Evolutionary conservation across 37 sponge, comb jelly and placozoan genomes (phyloP), one percentile per base, ranked within the genome.

Genomic region (Spongia lamella): DNA sequence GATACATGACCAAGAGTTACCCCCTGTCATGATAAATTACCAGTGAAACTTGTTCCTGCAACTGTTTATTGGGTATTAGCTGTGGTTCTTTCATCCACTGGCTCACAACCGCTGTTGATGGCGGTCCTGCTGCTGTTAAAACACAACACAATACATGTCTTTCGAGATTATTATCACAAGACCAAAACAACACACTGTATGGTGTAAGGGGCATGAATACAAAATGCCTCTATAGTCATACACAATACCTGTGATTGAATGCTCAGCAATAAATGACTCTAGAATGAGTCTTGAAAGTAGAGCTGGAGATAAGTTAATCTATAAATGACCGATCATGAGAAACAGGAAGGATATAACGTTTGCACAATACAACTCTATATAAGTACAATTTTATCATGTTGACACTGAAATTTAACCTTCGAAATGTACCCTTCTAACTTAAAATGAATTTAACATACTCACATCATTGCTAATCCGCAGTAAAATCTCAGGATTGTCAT

Each of bases 241-340:
- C 47, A 43, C 47, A 43, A 43, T 43, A 43, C 47, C 25, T 37
- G 19, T 29, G 36, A 56, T 1, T 17, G 20, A 34, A 17, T 56
- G 37, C 59, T 71, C 52, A 16, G 61, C n/a, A n/a, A 72, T 51
- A 26, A 53, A 75, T 53, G 58, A 35, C 67, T 90, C 90, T 59
- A 90, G 62, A 54, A 90, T 85, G 51, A 84, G 81, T 47, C 90
- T 38, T 55, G 86, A 73, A 61, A 80, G 77, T n/a, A 90, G 50
- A 3, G 59, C 65, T 17, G 90, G 90, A 1, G 90, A 84, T 7
- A 90, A 52, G 25, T 33, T 47, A 11, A 81, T 34, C 90, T 89
- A 21, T 0, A 74, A 26, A 36, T 30, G 7, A n/a, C 2, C 32
- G 16, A 33, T 1, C 17, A 33, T 24, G 24, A 25, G 53, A 22